phyloP scores from a whole-genome alignment of 2,113 vertebrate species.

The Pterocles orientalis region DNA sequence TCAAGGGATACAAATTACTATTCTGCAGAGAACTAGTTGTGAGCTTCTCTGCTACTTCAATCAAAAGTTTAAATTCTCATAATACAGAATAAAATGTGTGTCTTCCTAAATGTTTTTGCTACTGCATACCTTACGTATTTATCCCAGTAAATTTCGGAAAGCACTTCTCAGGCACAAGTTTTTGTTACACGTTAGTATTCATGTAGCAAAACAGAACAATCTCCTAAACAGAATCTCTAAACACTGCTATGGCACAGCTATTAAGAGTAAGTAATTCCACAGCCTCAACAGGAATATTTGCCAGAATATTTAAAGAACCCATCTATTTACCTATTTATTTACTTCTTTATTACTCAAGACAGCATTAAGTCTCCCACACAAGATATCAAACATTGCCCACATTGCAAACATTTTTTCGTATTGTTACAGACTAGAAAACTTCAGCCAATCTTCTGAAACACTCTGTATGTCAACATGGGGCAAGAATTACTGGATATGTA shows the following conservation, averaged over 20 bases:
- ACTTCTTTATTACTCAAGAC: neutral
- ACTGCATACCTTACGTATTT: neutral
- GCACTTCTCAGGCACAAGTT: neutral
- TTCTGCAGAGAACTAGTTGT: neutral
- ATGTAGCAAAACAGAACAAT: neutral
- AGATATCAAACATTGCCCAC: neutral
- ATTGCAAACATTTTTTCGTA: neutral
- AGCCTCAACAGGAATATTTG: neutral
- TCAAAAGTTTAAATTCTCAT: neutral
- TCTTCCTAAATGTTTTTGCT: neutral
- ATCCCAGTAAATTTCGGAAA: neutral
- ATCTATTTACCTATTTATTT: neutral
- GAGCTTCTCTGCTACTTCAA: neutral
- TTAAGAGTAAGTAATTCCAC: neutral
- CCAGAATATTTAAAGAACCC: neutral
- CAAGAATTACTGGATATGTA: neutral
- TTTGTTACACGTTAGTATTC: neutral
- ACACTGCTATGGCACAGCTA: neutral
- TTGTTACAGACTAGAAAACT: neutral
- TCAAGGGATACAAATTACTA: neutral
- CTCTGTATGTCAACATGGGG: neutral
- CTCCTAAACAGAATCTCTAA: neutral
- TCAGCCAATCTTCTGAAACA: neutral
- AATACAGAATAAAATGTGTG: neutral
- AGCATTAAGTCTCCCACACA: rapidly evolving